Percentiles rank a stretch among this genome's conserved stretches.
phyloP scores from a whole-genome alignment of 1,140 invertebrate genomes.

The Lycorma delicatula region DNA sequence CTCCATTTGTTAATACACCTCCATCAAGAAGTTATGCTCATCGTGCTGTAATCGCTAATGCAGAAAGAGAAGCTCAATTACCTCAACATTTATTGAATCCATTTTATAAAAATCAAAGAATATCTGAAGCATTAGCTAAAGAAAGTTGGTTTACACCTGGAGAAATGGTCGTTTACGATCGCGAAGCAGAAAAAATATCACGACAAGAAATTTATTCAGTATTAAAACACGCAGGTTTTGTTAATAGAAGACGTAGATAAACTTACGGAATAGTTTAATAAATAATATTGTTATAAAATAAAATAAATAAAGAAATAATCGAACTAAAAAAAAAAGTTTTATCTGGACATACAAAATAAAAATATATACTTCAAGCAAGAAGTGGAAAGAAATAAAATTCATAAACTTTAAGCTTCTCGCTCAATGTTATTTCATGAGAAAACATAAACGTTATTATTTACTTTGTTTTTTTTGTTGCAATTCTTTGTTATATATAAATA shows the following conservation, averaged over 20 bases:
- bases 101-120: conserved; percentile 65
- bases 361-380: no score
- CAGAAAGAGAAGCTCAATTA: conserved; percentile 47
- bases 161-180: conserved; percentile 48
- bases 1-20: not conserved
- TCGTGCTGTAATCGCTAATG: conserved; percentile 48
- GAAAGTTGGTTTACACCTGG: conserved; percentile 56
- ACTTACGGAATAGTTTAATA: not conserved
- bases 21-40: conserved; percentile 36
- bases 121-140: conserved; percentile 58
- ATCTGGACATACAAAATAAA: no score
- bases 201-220: conserved; percentile 62
- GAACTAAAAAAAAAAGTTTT: no score
- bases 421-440: no score
- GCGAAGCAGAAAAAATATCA: conserved; percentile 69
- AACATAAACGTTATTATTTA: no score
- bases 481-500: no score
- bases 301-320: no score
- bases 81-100: conserved; percentile 54
- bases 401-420: no score
- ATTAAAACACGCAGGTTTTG: conserved; percentile 57
- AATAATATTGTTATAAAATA: no score
- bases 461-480: no score
- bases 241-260: conserved; percentile 26
- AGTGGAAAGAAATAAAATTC: no score